Conservation (phyloP, 53 echinoderm and acorn worm species). For the Glandiceps talaboti region DNA sequence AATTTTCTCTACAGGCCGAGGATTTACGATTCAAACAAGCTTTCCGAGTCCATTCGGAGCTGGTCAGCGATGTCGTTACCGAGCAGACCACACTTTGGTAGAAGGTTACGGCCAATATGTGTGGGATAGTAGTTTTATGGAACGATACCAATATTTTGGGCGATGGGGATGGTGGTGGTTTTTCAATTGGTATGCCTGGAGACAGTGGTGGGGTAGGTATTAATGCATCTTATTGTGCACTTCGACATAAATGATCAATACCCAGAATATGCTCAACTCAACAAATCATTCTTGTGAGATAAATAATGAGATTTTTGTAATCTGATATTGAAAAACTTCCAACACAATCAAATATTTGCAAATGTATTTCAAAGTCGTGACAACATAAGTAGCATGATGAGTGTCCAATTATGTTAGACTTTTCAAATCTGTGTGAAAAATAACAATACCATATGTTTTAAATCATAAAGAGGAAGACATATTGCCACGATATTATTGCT, state of each 20-base stretch:
- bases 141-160: conserved; percentile 38
- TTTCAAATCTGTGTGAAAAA: too few species aligned
- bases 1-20: background rate
- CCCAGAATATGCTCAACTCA: too few species aligned
- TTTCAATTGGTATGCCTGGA: background rate
- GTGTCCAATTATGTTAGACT: too few species aligned
- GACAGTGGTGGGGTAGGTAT: background rate
- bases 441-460: too few species aligned
- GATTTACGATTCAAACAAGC: background rate
- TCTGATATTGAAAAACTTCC: too few species aligned
- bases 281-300: too few species aligned
- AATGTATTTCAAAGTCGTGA: too few species aligned
- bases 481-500: conserved; percentile 66
- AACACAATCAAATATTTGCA: too few species aligned
- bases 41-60: conserved; percentile 14
- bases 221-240: too few species aligned
- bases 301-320: too few species aligned
- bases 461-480: conserved; percentile 71
- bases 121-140: conserved; percentile 58
- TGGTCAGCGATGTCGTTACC: conserved; percentile 81
- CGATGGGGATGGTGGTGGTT: background rate
- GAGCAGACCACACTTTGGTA: conserved; percentile 64
- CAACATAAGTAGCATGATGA: too few species aligned
- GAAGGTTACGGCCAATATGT: conserved; percentile 43
- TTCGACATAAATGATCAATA: too few species aligned